phyloP scores from a whole-genome alignment of 2,797 vertebrate genomes.

The Notolepis coatsorum region DNA sequence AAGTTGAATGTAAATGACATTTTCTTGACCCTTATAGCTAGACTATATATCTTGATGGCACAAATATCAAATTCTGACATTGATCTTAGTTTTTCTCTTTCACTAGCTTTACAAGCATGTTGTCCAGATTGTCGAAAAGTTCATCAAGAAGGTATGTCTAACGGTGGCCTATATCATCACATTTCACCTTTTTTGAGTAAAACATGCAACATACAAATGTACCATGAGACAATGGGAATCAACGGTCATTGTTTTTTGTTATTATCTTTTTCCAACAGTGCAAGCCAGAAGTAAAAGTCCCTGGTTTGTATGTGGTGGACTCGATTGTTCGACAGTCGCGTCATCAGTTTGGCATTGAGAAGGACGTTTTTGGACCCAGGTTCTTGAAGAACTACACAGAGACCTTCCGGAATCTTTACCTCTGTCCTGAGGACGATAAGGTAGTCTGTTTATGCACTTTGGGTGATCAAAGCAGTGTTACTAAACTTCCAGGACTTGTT shows the following conservation, averaged over 20 bases:
- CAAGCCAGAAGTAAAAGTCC: constrained; percentile 96
- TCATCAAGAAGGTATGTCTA: constrained; percentile 94
- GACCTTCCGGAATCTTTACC: constrained; percentile 96
- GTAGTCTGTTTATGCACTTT: constrained; percentile 61
- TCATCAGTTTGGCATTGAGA: constrained; percentile 97
- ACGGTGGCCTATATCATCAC: neutral
- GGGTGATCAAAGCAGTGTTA: neutral
- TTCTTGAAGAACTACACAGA: constrained; percentile 96
- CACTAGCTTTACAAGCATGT: constrained; percentile 97
- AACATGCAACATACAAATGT: neutral
- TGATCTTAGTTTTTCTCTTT: constrained; percentile 2
- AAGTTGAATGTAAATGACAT: too few relatives aligned
- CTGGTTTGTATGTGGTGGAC: constrained; percentile 96
- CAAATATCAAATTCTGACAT: too few relatives aligned
- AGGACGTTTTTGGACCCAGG: constrained; percentile 96
- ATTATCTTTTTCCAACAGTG: constrained; percentile 79
- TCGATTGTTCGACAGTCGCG: constrained; percentile 99
- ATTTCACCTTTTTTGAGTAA: neutral
- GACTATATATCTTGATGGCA: too few relatives aligned
- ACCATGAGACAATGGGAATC: neutral
- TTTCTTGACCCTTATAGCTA: too few relatives aligned
- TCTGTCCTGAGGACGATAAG: constrained; percentile 96
- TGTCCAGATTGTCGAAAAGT: constrained; percentile 99
- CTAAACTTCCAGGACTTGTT: too few relatives aligned
- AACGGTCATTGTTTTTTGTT: neutral